Evolutionary conservation across 2,113 vertebrate genomes (phyloP).

Genomic region (Spheniscus mendiculus): DNA sequence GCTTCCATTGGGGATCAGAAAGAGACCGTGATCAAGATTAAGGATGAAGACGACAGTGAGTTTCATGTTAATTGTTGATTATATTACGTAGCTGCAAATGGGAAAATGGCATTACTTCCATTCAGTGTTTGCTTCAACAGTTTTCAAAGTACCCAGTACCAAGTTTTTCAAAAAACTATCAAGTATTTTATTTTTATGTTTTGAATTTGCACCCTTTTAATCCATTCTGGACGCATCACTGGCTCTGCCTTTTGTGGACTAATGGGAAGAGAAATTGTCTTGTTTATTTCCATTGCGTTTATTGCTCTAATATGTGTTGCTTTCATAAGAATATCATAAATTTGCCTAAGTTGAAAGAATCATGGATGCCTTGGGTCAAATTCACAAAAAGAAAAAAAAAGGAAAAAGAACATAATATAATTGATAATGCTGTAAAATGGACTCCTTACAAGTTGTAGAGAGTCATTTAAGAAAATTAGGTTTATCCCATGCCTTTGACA

Average conservation of each 20-base stretch:
- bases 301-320: not conserved
- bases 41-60: slow-evolving; percentile 85
- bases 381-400: not conserved
- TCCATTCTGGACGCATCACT: not conserved
- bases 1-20: slow-evolving; percentile 81
- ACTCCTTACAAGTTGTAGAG: not conserved
- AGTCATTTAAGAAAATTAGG: not conserved
- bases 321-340: not conserved
- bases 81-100: not conserved
- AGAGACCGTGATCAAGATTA: slow-evolving; percentile 79
- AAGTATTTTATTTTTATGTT: not conserved
- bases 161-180: not conserved
- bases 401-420: not conserved
- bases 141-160: not conserved
- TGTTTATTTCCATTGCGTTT: not conserved
- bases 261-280: not conserved
- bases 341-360: not conserved
- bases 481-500: not conserved
- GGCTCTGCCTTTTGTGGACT: not conserved
- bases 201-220: not conserved
- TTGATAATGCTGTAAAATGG: not conserved
- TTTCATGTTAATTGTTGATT: not conserved
- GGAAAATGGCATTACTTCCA: not conserved
- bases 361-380: not conserved
- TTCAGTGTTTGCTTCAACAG: not conserved